These are phyloP conservation scores for Ips nitidus DNA, from an alignment of 1,140 invertebrate species.

Conservation along the genomic window DNA sequence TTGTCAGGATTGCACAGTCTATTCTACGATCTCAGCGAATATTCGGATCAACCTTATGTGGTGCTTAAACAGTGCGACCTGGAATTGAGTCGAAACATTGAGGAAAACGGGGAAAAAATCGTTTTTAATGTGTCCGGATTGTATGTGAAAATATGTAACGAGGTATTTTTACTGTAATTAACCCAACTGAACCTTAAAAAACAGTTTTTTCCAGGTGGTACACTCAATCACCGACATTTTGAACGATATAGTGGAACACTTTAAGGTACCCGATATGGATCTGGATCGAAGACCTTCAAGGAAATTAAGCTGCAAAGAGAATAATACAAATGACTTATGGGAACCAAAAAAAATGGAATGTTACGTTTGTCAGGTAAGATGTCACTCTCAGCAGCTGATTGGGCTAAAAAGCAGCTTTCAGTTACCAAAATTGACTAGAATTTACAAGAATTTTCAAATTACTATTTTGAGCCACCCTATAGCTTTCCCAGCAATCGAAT, in stretches of 20 bases:
- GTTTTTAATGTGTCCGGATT: constrained; percentile 64
- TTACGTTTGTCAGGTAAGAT: constrained; percentile 28
- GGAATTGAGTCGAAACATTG: constrained; percentile 66
- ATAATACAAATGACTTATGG: constrained; percentile 63
- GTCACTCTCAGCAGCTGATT: no score
- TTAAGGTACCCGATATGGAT: constrained; percentile 57
- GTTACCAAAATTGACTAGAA: neutral
- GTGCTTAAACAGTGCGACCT: constrained; percentile 72
- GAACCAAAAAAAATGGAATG: constrained; percentile 61
- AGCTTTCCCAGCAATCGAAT: no score
- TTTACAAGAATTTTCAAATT: no score
- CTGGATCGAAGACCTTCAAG: constrained; percentile 36
- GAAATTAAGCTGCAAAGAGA: constrained; percentile 46
- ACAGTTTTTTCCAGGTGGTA: constrained; percentile 52
- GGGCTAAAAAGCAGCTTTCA: no score
- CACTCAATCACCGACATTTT: constrained; percentile 63
- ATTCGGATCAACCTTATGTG: constrained; percentile 57
- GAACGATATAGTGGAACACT: constrained; percentile 59
- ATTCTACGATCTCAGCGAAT: constrained; percentile 55
- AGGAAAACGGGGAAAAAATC: constrained; percentile 65
- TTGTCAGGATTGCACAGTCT: constrained; percentile 69
- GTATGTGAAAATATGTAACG: constrained; percentile 72
- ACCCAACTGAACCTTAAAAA: neutral
- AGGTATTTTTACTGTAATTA: constrained; percentile 45
- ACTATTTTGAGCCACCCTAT: no score